A percentile compares a stretch with the other conserved stretches of the same genome.
Evolutionary conservation across 2,797 vertebrate species (phyloP).

Genomic region (Xiphophorus birchmanni): DNA sequence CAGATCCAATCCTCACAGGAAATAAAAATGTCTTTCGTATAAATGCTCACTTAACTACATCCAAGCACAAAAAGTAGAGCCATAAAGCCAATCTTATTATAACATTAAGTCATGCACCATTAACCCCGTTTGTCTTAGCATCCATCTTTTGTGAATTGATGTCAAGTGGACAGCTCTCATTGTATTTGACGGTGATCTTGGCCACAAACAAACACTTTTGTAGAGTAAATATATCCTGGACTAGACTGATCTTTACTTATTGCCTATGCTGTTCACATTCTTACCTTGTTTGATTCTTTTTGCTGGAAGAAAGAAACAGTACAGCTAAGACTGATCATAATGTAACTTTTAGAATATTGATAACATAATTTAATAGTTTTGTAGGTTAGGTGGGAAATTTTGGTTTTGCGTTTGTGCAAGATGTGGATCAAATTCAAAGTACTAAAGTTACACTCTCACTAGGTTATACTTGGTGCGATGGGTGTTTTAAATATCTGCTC

Average conservation of each 20-base stretch:
- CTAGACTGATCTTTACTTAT: not conserved
- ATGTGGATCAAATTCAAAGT: not conserved
- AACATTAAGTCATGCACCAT: not conserved
- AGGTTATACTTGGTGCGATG: not conserved
- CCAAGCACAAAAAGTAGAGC: not conserved
- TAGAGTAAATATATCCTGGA: not conserved
- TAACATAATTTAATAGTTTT: not conserved
- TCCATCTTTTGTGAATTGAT: not conserved
- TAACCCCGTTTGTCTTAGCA: not conserved
- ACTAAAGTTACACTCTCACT: not conserved
- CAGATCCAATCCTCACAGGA: not conserved
- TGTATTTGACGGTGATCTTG: not conserved
- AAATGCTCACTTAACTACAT: not conserved
- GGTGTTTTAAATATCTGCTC: not conserved
- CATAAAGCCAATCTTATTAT: not conserved
- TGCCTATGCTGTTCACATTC: not conserved
- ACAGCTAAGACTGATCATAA: not conserved
- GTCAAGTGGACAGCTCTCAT: conserved; percentile 1
- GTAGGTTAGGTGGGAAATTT: not conserved
- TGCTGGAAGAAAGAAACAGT: not conserved
- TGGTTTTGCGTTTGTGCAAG: not conserved
- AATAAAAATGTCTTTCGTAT: not conserved
- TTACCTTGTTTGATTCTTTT: not conserved
- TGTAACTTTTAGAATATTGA: not conserved
- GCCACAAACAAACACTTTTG: not conserved